Evolutionary conservation across 1,140 invertebrate species (phyloP).

Genomic region (Chionoecetes opilio): DNA sequence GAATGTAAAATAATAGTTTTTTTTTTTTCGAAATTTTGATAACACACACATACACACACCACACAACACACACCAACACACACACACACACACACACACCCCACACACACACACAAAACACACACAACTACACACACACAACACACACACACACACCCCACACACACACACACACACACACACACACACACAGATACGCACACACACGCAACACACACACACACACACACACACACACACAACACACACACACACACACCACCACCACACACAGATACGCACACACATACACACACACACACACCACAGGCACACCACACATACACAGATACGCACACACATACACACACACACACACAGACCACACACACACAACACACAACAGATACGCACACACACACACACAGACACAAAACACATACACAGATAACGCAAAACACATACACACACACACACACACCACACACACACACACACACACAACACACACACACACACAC

Average conservation of each 20-base stretch:
- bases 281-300: constrained; percentile 62
- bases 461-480: constrained; percentile 51
- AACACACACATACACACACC: no score
- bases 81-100: constrained; percentile 44
- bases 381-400: constrained; percentile 54
- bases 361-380: constrained; percentile 57
- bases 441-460: constrained; percentile 60
- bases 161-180: constrained; percentile 56
- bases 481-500: constrained; percentile 60
- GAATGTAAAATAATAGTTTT: no score
- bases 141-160: constrained; percentile 60
- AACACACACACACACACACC: constrained; percentile 54
- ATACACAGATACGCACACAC: constrained; percentile 53
- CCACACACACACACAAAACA: constrained; percentile 60
- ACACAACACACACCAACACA: not conserved
- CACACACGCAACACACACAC: constrained; percentile 62
- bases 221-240: constrained; percentile 61
- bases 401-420: constrained; percentile 59
- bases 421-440: no score
- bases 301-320: constrained; percentile 44
- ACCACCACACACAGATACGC: constrained; percentile 52
- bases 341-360: constrained; percentile 62
- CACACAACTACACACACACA: no score
- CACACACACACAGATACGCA: constrained; percentile 62
- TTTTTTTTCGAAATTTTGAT: no score